Conservation (phyloP, 2,797 vertebrate species). For the Lophotriccus pileatus region DNA sequence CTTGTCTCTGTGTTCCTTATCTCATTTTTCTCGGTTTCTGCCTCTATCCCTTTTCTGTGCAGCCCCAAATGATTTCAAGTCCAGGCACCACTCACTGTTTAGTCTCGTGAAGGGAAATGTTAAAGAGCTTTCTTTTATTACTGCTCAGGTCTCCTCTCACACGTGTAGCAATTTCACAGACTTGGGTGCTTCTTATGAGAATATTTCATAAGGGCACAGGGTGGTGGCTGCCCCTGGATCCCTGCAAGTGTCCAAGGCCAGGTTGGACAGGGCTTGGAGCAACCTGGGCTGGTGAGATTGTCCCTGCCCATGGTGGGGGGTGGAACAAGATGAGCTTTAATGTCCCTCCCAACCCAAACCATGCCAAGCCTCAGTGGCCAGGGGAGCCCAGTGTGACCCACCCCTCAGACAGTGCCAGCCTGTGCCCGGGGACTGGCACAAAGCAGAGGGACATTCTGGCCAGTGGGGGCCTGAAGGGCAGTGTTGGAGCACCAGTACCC, state of each 20-base stretch:
- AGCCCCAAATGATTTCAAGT: neutral
- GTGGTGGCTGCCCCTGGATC: neutral
- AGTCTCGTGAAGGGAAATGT: neutral
- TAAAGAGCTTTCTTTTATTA: neutral
- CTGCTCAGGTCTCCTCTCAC: neutral
- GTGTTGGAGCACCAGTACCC: neutral
- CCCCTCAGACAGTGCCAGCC: neutral
- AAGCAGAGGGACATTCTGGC: rapidly evolving
- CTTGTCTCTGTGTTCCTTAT: neutral
- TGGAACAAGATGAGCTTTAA: neutral
- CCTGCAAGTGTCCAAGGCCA: neutral
- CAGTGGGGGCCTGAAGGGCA: neutral
- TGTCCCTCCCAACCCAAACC: neutral
- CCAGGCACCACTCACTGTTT: neutral
- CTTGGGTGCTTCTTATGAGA: rapidly evolving
- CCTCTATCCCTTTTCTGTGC: neutral
- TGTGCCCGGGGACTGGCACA: rapidly evolving
- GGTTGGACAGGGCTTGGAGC: neutral
- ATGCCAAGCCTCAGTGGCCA: no score
- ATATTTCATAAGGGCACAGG: neutral
- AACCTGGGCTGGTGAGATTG: neutral
- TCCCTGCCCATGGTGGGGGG: neutral
- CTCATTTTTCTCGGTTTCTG: neutral
- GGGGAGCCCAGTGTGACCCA: neutral
- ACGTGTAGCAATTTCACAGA: rapidly evolving